phyloP scores from a whole-genome alignment of 2,113 vertebrate genomes.

The Bucco capensis region DNA sequence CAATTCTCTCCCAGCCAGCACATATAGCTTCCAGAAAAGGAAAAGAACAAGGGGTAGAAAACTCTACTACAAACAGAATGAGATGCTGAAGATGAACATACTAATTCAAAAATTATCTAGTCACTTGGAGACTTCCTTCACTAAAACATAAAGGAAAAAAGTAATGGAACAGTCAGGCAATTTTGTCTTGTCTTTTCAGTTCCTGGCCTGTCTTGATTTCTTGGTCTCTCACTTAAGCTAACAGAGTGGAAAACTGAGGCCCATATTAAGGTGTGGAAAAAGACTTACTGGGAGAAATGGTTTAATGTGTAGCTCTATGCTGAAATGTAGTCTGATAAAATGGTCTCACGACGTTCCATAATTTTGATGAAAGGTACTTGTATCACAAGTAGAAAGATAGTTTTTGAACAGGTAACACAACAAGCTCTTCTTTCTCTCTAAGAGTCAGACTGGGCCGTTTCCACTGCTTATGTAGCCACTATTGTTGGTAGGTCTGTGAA shows the following conservation, averaged over 20 bases:
- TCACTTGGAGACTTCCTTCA: background rate
- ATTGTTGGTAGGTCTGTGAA: background rate
- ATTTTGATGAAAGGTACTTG: background rate
- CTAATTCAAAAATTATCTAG: background rate
- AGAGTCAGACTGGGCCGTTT: background rate
- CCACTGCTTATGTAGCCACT: background rate
- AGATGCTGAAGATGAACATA: slow-evolving; percentile 6
- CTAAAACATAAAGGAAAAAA: slow-evolving; percentile 40
- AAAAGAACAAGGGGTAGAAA: background rate
- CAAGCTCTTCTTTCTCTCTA: background rate
- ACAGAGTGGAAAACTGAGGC: slow-evolving; percentile 15
- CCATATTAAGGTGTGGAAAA: slow-evolving; percentile 12
- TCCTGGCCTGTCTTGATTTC: slow-evolving; percentile 14
- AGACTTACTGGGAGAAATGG: slow-evolving; percentile 19
- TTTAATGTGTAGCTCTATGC: background rate
- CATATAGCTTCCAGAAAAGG: slow-evolving; percentile 23
- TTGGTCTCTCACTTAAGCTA: slow-evolving; percentile 3
- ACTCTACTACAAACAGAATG: background rate
- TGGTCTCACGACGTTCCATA: background rate
- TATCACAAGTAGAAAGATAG: background rate
- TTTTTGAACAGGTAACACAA: background rate
- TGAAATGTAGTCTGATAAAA: background rate
- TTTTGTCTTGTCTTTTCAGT: background rate
- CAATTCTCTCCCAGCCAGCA: background rate
- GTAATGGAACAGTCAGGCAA: background rate